Evolutionary conservation across 2,797 vertebrate species (phyloP).

Genomic region (Cossypha polioptera): DNA sequence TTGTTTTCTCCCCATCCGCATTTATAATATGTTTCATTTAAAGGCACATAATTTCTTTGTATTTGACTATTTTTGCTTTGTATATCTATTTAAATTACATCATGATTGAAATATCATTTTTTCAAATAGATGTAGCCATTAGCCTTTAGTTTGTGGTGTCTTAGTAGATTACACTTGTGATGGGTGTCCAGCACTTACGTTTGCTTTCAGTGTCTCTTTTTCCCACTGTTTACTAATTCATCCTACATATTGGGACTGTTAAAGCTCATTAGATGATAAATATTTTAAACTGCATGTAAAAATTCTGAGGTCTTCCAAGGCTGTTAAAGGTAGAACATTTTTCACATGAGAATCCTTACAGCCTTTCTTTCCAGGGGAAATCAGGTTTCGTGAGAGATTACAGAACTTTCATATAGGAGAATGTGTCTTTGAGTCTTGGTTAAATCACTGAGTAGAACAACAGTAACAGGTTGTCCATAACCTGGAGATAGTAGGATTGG

Average conservation of each 20-base stretch:
- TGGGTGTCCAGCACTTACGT: neutral
- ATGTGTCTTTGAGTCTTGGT: neutral
- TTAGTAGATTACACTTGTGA: neutral
- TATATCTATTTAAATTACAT: constrained; percentile 27
- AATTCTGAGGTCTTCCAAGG: neutral
- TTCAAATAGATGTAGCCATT: neutral
- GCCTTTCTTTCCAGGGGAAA: neutral
- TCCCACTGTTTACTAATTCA: neutral
- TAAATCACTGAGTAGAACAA: neutral
- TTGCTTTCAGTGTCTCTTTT: neutral
- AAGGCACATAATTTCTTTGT: constrained; percentile 40
- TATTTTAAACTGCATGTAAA: neutral
- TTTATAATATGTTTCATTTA: constrained; percentile 40
- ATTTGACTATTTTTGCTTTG: constrained; percentile 30
- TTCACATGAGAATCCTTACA: neutral
- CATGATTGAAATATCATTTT: neutral
- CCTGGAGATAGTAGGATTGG: neutral
- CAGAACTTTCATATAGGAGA: neutral
- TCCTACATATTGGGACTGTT: neutral
- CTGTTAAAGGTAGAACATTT: neutral
- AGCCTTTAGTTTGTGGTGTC: neutral
- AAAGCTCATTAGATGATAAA: neutral
- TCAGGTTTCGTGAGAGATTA: neutral
- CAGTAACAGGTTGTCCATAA: neutral
- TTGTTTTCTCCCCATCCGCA: neutral